Conservation (phyloP, 1,140 invertebrate species). For the Patella vulgata region DNA sequence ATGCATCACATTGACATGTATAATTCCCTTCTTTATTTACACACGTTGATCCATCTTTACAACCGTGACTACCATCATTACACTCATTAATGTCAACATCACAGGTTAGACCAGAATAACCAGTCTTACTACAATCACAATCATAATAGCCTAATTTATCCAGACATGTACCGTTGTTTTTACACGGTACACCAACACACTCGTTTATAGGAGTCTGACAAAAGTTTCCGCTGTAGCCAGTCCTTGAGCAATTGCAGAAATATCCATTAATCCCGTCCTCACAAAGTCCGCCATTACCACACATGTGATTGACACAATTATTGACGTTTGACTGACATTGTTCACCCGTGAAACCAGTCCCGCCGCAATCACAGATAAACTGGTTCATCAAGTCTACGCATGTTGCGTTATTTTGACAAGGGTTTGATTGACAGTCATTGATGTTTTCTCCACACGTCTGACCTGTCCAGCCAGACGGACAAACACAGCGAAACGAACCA, state of each 20-base stretch:
- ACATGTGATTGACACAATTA: conserved; percentile 75
- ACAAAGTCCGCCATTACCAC: conserved; percentile 76
- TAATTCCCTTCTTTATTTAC: conserved; percentile 39
- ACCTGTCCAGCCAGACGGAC: conserved; percentile 69
- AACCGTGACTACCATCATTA: conserved; percentile 18
- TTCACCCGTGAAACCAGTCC: conserved; percentile 75
- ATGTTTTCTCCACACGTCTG: conserved; percentile 77
- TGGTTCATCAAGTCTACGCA: conserved; percentile 76
- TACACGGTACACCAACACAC: conserved; percentile 70
- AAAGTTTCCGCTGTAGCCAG: conserved; percentile 66
- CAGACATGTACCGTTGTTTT: conserved; percentile 80
- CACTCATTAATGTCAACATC: conserved; percentile 55
- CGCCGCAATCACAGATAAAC: conserved; percentile 81
- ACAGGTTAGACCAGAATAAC: conserved; percentile 50
- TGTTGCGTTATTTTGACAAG: conserved; percentile 85
- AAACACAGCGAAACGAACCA: conserved; percentile 41
- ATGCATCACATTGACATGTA: conserved; percentile 30
- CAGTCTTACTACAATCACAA: conserved; percentile 78
- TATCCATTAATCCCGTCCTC: conserved; percentile 73
- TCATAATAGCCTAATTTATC: conserved; percentile 64
- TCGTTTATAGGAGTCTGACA: conserved; percentile 77
- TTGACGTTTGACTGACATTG: conserved; percentile 88
- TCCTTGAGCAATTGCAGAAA: conserved; percentile 77
- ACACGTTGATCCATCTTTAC: conserved; percentile 41
- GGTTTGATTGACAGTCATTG: conserved; percentile 90